Evolutionary conservation across 2,888 invertebrate genomes (phyloP).

Genomic region (Drosophila paranaensis): DNA sequence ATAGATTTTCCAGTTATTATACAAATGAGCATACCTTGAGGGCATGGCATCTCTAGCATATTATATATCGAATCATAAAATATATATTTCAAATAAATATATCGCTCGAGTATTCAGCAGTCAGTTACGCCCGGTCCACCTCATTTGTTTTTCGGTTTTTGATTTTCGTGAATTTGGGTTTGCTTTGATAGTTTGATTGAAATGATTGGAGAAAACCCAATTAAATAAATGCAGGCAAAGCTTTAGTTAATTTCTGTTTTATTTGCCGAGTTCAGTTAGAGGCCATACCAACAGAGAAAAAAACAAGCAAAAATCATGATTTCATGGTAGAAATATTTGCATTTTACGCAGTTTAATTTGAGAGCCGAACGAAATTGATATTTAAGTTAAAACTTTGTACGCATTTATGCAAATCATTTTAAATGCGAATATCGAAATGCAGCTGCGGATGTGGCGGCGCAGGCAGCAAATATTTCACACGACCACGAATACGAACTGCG

Average conservation of each 20-base stretch:
- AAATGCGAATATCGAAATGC: constrained; percentile 5
- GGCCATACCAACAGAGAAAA: background rate
- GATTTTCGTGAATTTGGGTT: constrained; percentile 14
- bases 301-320: background rate
- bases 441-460: constrained; percentile 13
- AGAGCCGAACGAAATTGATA: constrained; percentile 2
- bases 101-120: background rate
- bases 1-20: too few relatives aligned
- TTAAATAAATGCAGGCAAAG: constrained; percentile 36
- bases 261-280: constrained; percentile 5
- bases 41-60: background rate
- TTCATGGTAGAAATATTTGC: background rate
- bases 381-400: constrained; percentile 9
- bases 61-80: background rate
- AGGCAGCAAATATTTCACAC: constrained; percentile 23
- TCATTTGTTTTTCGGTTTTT: constrained; percentile 14
- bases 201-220: constrained; percentile 50
- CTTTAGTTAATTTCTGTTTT: constrained; percentile 10
- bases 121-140: background rate
- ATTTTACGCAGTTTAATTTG: constrained; percentile 9
- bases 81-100: background rate
- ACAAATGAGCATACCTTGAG: too few relatives aligned
- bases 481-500: constrained; percentile 5
- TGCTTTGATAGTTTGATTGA: constrained; percentile 24
- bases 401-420: background rate